Percentiles rank a stretch among this genome's conserved stretches.
These are phyloP conservation scores for Phyllotreta striolata DNA, from an alignment of 2,888 invertebrate genomes.

Conservation along the genomic window DNA sequence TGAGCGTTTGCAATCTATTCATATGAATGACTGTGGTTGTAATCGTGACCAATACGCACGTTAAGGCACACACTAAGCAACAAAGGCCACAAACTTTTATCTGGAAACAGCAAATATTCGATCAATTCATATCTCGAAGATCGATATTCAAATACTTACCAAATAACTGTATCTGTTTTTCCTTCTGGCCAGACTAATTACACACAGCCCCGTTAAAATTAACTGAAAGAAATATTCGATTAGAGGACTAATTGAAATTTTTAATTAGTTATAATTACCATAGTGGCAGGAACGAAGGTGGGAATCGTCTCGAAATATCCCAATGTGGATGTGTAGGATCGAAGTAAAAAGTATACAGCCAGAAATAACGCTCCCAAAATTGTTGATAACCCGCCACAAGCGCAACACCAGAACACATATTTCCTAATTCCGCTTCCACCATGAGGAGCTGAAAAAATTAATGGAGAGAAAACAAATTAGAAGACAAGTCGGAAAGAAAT, in stretches of 20 bases:
- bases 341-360: conserved; percentile 80
- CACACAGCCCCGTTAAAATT: conserved; percentile 85
- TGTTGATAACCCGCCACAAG: conserved; percentile 80
- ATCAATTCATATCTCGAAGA: neutral
- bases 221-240: conserved; percentile 66
- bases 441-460: conserved; percentile 55
- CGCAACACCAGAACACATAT: conserved; percentile 84
- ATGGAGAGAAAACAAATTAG: no score
- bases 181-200: conserved; percentile 83
- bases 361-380: conserved; percentile 80
- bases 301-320: conserved; percentile 90
- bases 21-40: conserved; percentile 93
- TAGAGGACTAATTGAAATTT: neutral
- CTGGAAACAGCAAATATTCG: conserved; percentile 62
- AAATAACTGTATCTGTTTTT: conserved; percentile 87
- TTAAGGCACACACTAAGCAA: conserved; percentile 84
- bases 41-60: conserved; percentile 87
- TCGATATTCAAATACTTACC: conserved; percentile 68
- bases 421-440: conserved; percentile 70
- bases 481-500: no score
- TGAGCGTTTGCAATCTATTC: conserved; percentile 84
- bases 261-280: conserved; percentile 69
- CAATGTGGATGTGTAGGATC: conserved; percentile 79
- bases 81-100: conserved; percentile 90
- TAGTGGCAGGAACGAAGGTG: conserved; percentile 91